Evolutionary conservation across 2,797 vertebrate genomes (phyloP), one percentile per base, ranked within the genome.

Genomic region (Cottoperca gobio): DNA sequence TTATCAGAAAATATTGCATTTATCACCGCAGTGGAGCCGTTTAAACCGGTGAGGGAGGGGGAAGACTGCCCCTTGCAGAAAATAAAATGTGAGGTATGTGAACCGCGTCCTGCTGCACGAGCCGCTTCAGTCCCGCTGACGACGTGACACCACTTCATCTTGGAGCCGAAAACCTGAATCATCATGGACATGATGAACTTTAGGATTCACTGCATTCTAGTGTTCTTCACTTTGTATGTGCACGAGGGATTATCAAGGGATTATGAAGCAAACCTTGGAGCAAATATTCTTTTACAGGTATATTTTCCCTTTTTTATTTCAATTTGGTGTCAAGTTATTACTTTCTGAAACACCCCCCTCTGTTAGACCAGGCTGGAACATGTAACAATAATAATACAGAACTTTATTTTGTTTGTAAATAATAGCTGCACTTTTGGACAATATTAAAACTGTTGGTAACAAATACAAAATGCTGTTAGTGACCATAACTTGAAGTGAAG

Each of bases 211-310:
- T 89, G 65, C 63, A 4, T 94, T 59, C 60, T 94, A 8, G 35
- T 94, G 24, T 71, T 90, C 66, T 43, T 93, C 46, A 55, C 85
- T 50, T 61, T 90, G 12, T 85, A 52, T 57, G 58, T 85, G 52
- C 79, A 80, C 45, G 74, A 77, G 6, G 93, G 92, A 86, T 79
- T 88, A 67, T 79, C 89, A 2, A 70, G 16, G 45, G 81, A 88
- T 46, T 85, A 82, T 82, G 67, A 86, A 0, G 86, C 73, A n/a
- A 81, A 76, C 4, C 23, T 86, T 1, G 86, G 89, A 69, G 69
- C 63, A 48, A 76, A 77, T 13, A 5, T 74, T 21, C 53, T 80
- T 57, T 48, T 91, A 43, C 92, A 92, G 93, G 94, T 95, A 42
- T 23, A 2, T 28, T 33, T 40, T 40, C 24, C 13, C 17, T 49